Percentiles rank a stretch among this genome's conserved stretches.
phyloP scores from a whole-genome alignment of 2,113 vertebrate genomes.

The Takifugu bimaculatus region DNA sequence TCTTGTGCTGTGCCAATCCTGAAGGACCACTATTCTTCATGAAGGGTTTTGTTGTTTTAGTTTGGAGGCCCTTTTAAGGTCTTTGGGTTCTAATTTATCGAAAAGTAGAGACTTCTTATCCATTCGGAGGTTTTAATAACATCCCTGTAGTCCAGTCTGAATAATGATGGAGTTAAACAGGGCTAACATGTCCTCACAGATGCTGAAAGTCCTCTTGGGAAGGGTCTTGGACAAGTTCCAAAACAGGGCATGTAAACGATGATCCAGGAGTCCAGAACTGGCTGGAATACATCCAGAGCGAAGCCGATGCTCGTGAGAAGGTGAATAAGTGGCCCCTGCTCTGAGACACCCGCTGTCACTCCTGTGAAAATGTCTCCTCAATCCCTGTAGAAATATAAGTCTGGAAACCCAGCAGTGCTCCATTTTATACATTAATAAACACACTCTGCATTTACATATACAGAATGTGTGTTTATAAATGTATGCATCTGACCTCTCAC shows the following conservation, averaged over 20 bases:
- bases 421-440: not conserved
- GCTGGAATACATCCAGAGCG: slow-evolving; percentile 21
- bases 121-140: not conserved
- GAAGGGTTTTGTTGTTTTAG: too few species aligned
- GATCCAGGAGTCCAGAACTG: not conserved
- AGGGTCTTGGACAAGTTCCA: slow-evolving; percentile 22
- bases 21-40: too few species aligned
- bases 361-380: too few species aligned
- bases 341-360: too few species aligned
- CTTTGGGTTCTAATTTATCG: too few species aligned
- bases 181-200: slow-evolving; percentile 7
- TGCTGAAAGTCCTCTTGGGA: slow-evolving; percentile 3
- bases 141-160: not conserved
- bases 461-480: not conserved
- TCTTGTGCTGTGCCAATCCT: too few species aligned
- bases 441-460: not conserved
- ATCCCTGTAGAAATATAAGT: slow-evolving; percentile 14
- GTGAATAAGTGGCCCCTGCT: too few species aligned
- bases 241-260: not conserved
- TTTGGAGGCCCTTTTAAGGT: too few species aligned
- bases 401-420: not conserved
- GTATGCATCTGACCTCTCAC: not conserved
- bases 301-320: slow-evolving; percentile 38
- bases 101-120: not conserved
- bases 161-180: not conserved